Conservation (phyloP, 2,797 vertebrate genomes). For the Rousettus madagascariensis region DNA sequence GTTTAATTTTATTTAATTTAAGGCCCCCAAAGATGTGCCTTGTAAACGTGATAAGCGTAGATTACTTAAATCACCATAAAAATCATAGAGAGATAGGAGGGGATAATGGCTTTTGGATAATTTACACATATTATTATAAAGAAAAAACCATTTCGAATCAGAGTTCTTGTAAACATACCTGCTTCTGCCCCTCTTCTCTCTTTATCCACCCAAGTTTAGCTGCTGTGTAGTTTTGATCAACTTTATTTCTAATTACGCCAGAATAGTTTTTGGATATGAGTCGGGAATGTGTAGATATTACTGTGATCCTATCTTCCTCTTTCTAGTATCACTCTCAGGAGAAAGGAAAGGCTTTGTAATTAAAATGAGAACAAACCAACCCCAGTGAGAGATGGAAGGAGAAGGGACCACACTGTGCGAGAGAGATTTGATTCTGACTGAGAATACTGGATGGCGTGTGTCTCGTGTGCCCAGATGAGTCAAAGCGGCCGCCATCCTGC, state of each 20-base stretch:
- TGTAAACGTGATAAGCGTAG: neutral
- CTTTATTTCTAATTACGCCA: neutral
- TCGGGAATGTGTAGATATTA: neutral
- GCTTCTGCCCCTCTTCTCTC: neutral
- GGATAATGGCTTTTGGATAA: neutral
- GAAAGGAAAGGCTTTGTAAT: neutral
- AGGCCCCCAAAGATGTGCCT: constrained; percentile 36
- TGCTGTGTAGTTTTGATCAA: neutral
- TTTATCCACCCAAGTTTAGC: neutral
- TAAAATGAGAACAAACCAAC: neutral
- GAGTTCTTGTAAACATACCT: neutral
- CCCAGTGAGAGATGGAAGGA: neutral
- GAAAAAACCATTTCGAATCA: neutral
- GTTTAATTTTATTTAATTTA: constrained; percentile 54
- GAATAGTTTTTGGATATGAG: neutral
- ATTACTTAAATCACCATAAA: constrained; percentile 45
- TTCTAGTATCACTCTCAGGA: neutral
- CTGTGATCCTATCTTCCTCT: neutral
- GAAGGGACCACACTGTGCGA: neutral
- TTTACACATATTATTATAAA: neutral
- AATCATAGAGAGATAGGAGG: neutral
- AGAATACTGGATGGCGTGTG: neutral
- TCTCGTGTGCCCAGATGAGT: neutral
- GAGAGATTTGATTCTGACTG: neutral
- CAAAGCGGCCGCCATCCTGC: no score